Evolutionary conservation across 1,140 invertebrate genomes (phyloP).

Genomic region (Campoletis sonorensis): DNA sequence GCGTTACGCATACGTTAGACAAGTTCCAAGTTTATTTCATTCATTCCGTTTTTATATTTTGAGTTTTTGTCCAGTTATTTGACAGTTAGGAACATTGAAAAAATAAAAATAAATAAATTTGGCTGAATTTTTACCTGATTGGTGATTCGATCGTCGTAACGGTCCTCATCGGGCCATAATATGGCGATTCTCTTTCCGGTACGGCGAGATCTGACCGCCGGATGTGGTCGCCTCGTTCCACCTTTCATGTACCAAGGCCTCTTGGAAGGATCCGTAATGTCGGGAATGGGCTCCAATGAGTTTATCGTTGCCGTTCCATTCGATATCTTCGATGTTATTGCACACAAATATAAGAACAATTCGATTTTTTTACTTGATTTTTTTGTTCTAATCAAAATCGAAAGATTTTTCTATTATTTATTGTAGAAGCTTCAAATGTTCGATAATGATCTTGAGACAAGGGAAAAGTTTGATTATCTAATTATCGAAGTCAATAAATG

Average conservation of each 20-base stretch:
- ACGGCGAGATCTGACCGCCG: conserved; percentile 69
- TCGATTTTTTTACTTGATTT: no score
- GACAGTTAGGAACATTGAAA: no score
- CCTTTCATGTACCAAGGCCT: conserved; percentile 81
- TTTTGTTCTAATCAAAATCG: neutral
- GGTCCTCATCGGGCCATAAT: conserved; percentile 80
- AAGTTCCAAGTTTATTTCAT: no score
- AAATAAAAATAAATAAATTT: no score
- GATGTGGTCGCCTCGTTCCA: conserved; percentile 76
- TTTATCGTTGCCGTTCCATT: conserved; percentile 64
- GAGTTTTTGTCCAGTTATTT: no score
- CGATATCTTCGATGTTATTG: conserved; percentile 53
- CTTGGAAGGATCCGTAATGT: conserved; percentile 64
- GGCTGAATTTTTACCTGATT: conserved; percentile 76
- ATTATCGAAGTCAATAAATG: neutral
- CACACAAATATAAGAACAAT: neutral
- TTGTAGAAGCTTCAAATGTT: neutral
- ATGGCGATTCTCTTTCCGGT: conserved; percentile 73
- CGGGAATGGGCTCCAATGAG: conserved; percentile 57
- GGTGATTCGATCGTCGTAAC: conserved; percentile 81
- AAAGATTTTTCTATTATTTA: no score
- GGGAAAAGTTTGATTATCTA: neutral
- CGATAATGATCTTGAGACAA: neutral
- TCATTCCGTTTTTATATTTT: no score
- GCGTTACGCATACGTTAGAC: no score